Conservation (phyloP, 2,113 vertebrate species). For the Myiozetetes cayanensis region DNA sequence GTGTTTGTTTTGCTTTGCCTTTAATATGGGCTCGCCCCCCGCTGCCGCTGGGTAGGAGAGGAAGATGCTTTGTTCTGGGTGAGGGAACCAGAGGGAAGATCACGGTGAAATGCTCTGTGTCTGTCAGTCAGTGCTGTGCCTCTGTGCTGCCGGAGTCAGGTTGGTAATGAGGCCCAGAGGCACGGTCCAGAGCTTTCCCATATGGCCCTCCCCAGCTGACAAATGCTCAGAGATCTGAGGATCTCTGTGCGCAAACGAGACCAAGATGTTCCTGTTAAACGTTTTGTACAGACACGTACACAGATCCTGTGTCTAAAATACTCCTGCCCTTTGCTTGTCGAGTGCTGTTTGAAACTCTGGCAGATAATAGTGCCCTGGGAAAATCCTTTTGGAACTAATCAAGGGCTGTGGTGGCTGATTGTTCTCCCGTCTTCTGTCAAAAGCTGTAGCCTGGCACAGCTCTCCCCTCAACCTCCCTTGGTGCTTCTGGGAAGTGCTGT, state of each 20-base stretch:
- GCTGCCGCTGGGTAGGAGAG: no score
- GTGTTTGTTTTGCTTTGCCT: neutral
- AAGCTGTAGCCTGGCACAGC: neutral
- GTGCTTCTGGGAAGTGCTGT: slow-evolving; percentile 3
- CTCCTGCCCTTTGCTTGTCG: neutral
- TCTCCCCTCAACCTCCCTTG: neutral
- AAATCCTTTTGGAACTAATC: neutral
- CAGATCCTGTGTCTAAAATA: neutral
- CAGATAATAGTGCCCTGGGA: neutral
- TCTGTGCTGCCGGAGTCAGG: neutral
- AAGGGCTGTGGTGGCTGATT: neutral
- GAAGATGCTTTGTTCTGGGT: neutral
- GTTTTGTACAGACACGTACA: rapidly evolving
- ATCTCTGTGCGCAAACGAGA: neutral
- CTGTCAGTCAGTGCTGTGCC: neutral
- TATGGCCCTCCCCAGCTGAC: neutral
- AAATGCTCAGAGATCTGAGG: neutral
- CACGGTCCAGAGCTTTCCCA: neutral
- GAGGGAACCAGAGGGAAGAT: neutral
- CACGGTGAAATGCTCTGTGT: neutral
- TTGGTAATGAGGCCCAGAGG: neutral
- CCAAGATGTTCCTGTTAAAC: neutral
- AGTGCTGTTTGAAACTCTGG: neutral
- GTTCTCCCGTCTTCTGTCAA: neutral
- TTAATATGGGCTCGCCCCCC: neutral